Evolutionary conservation across 2,797 vertebrate species (phyloP).

Genomic region (Halcyon leucocephala): DNA sequence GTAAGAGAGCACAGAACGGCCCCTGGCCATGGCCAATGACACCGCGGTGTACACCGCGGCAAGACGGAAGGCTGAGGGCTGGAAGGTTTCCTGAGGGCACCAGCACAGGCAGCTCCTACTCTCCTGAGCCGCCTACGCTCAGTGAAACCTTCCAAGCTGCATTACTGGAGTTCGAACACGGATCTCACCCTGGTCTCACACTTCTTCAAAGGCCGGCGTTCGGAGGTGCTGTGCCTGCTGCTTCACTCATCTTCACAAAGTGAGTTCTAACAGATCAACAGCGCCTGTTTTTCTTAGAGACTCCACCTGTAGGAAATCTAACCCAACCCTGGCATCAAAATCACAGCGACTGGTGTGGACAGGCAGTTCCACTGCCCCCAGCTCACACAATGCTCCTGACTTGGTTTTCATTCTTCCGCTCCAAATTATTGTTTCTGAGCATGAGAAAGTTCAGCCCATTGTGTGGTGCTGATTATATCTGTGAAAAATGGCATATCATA

Average conservation of each 20-base stretch:
- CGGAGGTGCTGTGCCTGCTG: neutral
- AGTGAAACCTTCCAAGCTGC: neutral
- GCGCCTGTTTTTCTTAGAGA: neutral
- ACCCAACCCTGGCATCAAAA: neutral
- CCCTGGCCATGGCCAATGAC: fast-evolving
- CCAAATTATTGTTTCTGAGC: neutral
- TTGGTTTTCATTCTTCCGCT: neutral
- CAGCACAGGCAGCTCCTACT: too few species aligned
- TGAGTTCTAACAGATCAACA: neutral
- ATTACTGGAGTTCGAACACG: neutral
- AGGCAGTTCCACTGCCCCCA: neutral
- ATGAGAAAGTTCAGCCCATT: neutral
- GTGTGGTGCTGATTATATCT: neutral
- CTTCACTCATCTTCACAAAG: too few species aligned
- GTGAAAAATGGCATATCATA: neutral
- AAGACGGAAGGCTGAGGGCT: neutral
- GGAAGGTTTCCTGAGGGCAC: too few species aligned
- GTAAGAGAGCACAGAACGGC: neutral
- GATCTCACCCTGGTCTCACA: neutral
- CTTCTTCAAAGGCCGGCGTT: neutral
- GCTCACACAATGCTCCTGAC: neutral
- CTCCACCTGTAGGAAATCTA: neutral
- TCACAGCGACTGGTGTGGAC: neutral
- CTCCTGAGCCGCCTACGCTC: neutral
- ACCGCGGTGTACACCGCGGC: too few species aligned